A percentile compares a stretch with the other conserved stretches of the same genome.
Conservation (phyloP, 2,888 invertebrate genomes). For the Phaedon cochleariae region DNA sequence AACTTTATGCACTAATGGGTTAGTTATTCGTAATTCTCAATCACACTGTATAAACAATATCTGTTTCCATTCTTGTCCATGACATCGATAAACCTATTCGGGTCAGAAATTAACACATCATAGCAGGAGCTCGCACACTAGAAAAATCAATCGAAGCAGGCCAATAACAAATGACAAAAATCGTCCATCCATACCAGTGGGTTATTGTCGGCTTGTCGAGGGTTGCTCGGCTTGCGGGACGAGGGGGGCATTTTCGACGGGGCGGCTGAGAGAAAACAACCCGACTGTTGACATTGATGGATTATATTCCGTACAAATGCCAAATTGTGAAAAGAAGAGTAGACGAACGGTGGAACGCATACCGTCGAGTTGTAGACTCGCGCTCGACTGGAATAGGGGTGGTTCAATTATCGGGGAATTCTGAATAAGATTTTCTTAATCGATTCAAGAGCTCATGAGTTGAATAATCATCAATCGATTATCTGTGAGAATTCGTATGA, state of each 20-base stretch:
- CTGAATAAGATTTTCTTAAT: constrained; percentile 44
- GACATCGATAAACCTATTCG: constrained; percentile 26
- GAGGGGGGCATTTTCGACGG: constrained; percentile 47
- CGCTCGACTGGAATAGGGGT: constrained; percentile 52
- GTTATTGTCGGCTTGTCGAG: constrained; percentile 60
- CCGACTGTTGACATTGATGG: constrained; percentile 65
- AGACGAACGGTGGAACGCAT: constrained; percentile 59
- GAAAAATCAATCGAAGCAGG: constrained; percentile 61
- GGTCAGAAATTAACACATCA: constrained; percentile 60
- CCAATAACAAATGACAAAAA: constrained; percentile 65
- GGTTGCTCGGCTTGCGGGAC: constrained; percentile 41
- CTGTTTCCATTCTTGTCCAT: no score
- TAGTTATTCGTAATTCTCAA: no score
- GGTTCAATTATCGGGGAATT: constrained; percentile 59
- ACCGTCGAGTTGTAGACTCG: constrained; percentile 58
- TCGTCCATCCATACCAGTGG: constrained; percentile 63
- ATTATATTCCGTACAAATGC: constrained; percentile 65
- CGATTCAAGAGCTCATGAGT: constrained; percentile 10
- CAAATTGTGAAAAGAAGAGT: constrained; percentile 65
- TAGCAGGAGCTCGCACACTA: constrained; percentile 55
- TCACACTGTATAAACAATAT: no score
- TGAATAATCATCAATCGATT: neutral
- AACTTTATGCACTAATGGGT: no score
- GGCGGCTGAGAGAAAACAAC: constrained; percentile 63
- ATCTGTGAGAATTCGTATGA: no score